Conservation (phyloP, 2,797 vertebrate genomes). For the Furcifer pardalis region DNA sequence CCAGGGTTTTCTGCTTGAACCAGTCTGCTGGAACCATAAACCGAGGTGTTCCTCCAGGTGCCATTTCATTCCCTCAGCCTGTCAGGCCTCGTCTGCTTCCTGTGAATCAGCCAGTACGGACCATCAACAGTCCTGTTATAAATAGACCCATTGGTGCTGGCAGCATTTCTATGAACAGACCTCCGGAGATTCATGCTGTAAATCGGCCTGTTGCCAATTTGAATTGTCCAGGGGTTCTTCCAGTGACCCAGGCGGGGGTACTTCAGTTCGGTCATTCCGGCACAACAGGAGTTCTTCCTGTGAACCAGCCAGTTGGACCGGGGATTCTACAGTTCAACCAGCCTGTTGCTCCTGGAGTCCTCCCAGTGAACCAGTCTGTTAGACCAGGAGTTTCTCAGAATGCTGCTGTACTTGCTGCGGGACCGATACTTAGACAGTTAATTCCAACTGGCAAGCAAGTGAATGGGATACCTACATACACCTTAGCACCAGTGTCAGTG, state of each 20-base stretch:
- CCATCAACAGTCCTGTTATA: conserved; percentile 45
- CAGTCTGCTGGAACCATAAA: conserved; percentile 59
- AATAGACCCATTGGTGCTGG: conserved; percentile 44
- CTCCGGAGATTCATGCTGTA: conserved; percentile 65
- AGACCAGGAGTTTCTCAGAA: conserved; percentile 73
- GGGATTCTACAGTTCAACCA: conserved; percentile 80
- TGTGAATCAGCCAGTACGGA: conserved; percentile 61
- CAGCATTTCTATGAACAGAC: conserved; percentile 55
- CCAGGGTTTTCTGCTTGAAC: conserved; percentile 64
- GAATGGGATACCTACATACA: conserved; percentile 94
- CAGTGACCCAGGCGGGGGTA: conserved; percentile 64
- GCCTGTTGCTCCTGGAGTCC: conserved; percentile 62
- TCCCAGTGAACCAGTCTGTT: conserved; percentile 68
- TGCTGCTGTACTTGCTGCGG: conserved; percentile 85
- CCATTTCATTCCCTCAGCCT: conserved; percentile 68
- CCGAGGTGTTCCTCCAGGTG: conserved; percentile 51
- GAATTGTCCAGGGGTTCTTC: conserved; percentile 67
- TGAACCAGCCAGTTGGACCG: conserved; percentile 68
- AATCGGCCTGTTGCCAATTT: conserved; percentile 59
- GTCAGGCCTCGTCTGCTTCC: conserved; percentile 67
- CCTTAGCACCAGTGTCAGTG: conserved; percentile 88
- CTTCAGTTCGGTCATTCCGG: conserved; percentile 76
- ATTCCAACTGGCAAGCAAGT: conserved; percentile 94
- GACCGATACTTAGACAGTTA: conserved; percentile 90
- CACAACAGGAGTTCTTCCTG: conserved; percentile 69